Percentiles rank a stretch among this genome's conserved stretches.
Evolutionary conservation across 2,113 vertebrate genomes (phyloP).

Genomic region (Alethe diademata): DNA sequence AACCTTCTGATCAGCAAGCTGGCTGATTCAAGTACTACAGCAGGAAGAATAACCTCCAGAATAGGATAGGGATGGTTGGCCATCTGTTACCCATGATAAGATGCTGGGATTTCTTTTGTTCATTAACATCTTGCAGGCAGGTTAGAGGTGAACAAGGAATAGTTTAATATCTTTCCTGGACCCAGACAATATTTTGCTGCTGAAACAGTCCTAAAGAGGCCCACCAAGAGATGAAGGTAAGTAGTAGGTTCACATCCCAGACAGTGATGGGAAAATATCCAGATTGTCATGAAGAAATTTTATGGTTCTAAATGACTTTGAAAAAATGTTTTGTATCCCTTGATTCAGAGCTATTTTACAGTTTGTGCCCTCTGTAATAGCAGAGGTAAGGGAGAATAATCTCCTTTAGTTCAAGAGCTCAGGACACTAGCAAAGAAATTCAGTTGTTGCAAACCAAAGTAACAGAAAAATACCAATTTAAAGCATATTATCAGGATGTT

Average conservation of each 20-base stretch:
- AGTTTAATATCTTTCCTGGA: background rate
- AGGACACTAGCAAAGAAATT: background rate
- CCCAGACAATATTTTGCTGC: background rate
- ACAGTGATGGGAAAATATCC: background rate
- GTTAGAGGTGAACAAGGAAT: background rate
- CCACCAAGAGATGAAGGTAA: background rate
- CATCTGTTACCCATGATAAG: background rate
- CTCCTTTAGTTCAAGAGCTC: background rate
- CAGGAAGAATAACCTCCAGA: background rate
- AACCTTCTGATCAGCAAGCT: background rate
- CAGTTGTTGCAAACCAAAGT: background rate
- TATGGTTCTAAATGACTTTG: background rate
- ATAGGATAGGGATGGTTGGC: fast-evolving
- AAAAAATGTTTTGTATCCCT: background rate
- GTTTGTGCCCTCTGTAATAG: background rate
- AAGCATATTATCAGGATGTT: background rate
- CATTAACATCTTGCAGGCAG: background rate
- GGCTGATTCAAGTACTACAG: background rate
- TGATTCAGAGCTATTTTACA: background rate
- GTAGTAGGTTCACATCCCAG: background rate
- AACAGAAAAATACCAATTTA: background rate
- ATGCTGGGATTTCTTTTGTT: background rate
- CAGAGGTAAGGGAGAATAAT: background rate
- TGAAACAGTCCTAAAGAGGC: background rate
- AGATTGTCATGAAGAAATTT: background rate